Conservation (phyloP, 2,113 vertebrate genomes). For the Neofelis nebulosa region DNA sequence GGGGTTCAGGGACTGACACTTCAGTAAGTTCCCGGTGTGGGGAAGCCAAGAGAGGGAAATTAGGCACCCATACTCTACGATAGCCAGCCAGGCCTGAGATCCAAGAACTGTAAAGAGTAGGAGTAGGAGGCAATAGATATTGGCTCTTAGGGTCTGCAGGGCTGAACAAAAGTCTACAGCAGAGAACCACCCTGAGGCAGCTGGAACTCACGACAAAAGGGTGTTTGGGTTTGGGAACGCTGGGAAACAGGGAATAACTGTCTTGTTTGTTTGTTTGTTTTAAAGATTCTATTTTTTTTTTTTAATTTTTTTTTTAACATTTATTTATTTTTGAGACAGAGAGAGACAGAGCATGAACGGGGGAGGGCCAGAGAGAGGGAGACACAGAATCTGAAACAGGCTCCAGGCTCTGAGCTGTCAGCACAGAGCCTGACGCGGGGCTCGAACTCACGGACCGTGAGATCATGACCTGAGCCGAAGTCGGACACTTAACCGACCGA, state of each 20-base stretch:
- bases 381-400: too few relatives aligned
- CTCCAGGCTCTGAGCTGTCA: too few relatives aligned
- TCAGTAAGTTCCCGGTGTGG: background rate
- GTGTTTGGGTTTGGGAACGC: background rate
- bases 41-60: background rate
- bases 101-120: background rate
- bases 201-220: background rate
- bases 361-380: too few relatives aligned
- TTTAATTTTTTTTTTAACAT: too few relatives aligned
- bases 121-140: background rate
- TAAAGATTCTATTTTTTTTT: background rate
- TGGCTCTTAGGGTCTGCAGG: background rate
- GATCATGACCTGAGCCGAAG: too few relatives aligned
- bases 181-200: background rate
- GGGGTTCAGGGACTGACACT: background rate
- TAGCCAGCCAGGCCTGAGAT: background rate
- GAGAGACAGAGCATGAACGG: too few relatives aligned
- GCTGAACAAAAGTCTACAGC: background rate
- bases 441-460: too few relatives aligned
- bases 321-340: too few relatives aligned
- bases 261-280: background rate
- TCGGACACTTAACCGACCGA: too few relatives aligned
- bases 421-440: too few relatives aligned
- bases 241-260: background rate
- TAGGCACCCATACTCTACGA: background rate